These are phyloP conservation scores for Eulemur coronatus DNA, from an alignment of 2,797 vertebrate species.

Conservation along the genomic window DNA sequence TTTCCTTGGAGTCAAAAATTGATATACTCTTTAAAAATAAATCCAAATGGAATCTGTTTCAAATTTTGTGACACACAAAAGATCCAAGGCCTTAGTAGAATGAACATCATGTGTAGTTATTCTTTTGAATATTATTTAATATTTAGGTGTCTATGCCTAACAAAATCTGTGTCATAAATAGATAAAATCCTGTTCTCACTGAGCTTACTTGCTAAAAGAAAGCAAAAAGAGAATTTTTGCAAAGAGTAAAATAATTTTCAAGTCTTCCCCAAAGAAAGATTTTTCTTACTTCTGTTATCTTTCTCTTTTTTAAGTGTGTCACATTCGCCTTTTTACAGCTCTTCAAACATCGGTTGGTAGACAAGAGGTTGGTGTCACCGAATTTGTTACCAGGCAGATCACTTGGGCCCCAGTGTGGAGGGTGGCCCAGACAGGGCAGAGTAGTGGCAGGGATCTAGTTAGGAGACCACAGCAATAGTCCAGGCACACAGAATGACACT, in stretches of 20 bases:
- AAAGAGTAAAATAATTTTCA: background rate
- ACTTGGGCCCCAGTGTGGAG: background rate
- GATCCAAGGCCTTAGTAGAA: background rate
- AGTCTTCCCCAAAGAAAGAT: background rate
- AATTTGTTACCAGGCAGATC: background rate
- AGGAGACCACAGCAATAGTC: background rate
- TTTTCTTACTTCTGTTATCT: background rate
- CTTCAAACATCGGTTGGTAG: background rate
- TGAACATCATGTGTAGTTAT: background rate
- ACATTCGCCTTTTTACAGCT: background rate
- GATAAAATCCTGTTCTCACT: background rate
- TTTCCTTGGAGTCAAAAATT: constrained; percentile 19
- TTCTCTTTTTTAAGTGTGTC: background rate
- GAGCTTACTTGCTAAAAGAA: background rate
- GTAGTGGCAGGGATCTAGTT: too few relatives aligned
- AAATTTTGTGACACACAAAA: background rate
- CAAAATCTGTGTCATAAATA: background rate
- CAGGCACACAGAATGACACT: background rate
- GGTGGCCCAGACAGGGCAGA: background rate
- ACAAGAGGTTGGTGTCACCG: background rate
- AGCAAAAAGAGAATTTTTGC: background rate
- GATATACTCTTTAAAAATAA: background rate
- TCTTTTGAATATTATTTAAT: background rate
- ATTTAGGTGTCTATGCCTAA: background rate
- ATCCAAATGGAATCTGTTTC: background rate